phyloP scores from a whole-genome alignment of 2,888 invertebrate genomes.

The Nephrotoma guestfalica region DNA sequence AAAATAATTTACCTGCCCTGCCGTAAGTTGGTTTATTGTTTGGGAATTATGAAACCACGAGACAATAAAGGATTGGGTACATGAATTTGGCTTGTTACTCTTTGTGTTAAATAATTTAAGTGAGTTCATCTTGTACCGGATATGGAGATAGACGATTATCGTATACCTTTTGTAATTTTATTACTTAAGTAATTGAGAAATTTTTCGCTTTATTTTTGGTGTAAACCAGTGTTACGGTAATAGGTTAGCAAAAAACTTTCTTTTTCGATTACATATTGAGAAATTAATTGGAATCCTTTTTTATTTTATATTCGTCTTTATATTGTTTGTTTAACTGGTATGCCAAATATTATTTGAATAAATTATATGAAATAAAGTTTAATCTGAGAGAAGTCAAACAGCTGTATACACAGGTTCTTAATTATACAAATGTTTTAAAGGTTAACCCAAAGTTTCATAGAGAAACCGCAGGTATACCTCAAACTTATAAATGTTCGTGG shows the following conservation, averaged over 20 bases:
- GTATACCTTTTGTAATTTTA: not conserved
- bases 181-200: not conserved
- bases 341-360: too few relatives aligned
- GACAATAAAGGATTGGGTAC: not conserved
- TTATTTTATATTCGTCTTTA: too few relatives aligned
- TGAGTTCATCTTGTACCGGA: not conserved
- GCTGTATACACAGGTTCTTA: too few relatives aligned
- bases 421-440: too few relatives aligned
- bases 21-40: not conserved
- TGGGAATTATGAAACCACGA: not conserved
- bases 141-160: not conserved
- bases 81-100: not conserved
- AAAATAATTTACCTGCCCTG: not conserved
- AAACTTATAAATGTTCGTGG: too few relatives aligned
- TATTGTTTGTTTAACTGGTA: too few relatives aligned
- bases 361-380: too few relatives aligned
- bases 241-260: not conserved
- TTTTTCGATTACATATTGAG: not conserved
- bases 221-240: not conserved
- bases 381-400: too few relatives aligned
- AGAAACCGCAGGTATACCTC: too few relatives aligned
- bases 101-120: not conserved
- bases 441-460: too few relatives aligned
- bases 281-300: not conserved
- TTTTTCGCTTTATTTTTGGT: not conserved